Base-by-base conservation (phyloP, 2,797 vertebrate genomes). In the Babyrousa celebensis region DNA sequence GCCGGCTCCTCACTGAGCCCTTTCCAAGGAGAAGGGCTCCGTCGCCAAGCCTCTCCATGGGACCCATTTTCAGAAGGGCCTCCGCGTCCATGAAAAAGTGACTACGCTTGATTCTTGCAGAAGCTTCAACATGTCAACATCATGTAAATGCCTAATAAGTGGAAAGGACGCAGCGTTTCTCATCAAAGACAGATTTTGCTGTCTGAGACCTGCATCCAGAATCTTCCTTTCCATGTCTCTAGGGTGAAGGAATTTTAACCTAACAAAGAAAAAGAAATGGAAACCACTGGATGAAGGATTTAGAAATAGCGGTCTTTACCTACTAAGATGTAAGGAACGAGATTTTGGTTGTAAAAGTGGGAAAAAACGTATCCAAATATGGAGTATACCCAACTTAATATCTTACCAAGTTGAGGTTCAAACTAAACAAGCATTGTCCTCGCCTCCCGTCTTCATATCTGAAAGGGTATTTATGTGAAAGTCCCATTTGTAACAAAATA, bases 81-180 rank as follows among this genome's bases (percentile, higher is more conserved):
- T 75, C 29, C 1, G 11, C 2, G 0, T 48, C 92, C 71, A 2
- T 6, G 40, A 71, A 36, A 56, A 79, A 1, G 2, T 1, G 6
- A 12, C 25, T 0, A 7, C 16, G 20, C 29, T 29, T 5, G 20
- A n/a, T 12, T 74, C 52, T 8, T 5, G 0, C 0, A 18, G 67
- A 52, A 3, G n/a, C 2, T 6, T 40, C 32, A 4, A 11, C 5
- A 43, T 10, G 6, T 18, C 25, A 17, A 15, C 0, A 1, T 17
- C 8, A 12, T 7, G 11, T 4, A 25, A 12, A 1, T 16, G 27
- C 40, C 70, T 10, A 2, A 16, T 20, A 16, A 58, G 21, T 25
- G 12, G 48, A 14, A 4, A 3, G 18, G 4, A 11, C 32, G 3
- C 23, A 9, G 20, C 11, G 27, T 54, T 85, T 85, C 67, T 93